Base-by-base conservation (phyloP, 2,888 invertebrate genomes). In the Acrobasis consociella region DNA sequence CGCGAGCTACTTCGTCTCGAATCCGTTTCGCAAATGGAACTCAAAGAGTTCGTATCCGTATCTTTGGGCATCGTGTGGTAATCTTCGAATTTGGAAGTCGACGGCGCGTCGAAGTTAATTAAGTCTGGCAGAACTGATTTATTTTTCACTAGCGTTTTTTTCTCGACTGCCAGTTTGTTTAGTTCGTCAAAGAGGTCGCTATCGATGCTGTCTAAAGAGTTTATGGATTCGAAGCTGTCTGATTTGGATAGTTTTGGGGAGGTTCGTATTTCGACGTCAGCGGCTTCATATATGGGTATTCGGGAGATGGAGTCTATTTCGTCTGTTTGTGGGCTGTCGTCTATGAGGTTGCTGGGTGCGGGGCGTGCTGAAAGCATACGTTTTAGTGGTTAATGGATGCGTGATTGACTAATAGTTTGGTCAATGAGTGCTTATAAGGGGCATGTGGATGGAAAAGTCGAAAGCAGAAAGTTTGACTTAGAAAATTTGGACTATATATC, bases 211-310 rank as follows among this genome's bases (percentile, higher is more conserved):
- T 86, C 89, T 53, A 91, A 70, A 0, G 92, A 91, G 68, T 80
- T 79, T 1, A 92, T 73, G 0, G 90, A 90, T 56, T 89, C 90
- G 65, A 85, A 83, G 58, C 91, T 90, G 68, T 85, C 81, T 0
- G 85, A 74, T 11, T 66, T 66, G 0, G 82, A 80, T 10, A 72
- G 63, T 68, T 75, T 73, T 3, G 86, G 78, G 10, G 85, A 77
- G n/a, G 74, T 68, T 13, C 83, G 71, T 56, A 84, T 78, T 72
- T 91, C 91, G 0, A 91, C 84, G 16, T 87, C 83, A 0, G 87
- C 81, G 0, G 90, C 83, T 63, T 89, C 88, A 75, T 88, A 87
- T 58, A 91, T 89, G 0, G 89, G 89, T 77, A 92, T 92, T 64
- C 86, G 84, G 2, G 91, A 87, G 71, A 84, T 80, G 68, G 79